Conservation (phyloP, 1,140 invertebrate genomes). For the Rhyzopertha dominica region DNA sequence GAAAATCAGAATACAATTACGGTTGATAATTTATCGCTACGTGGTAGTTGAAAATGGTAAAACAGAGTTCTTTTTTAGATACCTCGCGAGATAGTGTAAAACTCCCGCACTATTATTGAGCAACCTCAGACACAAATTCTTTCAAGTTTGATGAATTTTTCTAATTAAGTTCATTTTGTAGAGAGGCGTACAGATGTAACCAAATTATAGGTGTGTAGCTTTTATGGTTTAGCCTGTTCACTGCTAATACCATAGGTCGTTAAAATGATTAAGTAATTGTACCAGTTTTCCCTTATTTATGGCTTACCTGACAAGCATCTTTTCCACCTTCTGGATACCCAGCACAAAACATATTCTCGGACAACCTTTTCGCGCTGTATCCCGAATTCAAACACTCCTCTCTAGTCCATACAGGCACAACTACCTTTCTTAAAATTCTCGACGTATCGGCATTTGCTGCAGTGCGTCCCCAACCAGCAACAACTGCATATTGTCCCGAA, state of each 20-base stretch:
- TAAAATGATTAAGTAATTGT: constrained; percentile 1
- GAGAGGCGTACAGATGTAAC: not conserved
- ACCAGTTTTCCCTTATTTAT: constrained; percentile 5
- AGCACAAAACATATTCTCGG: constrained; percentile 74
- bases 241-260: not conserved
- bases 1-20: too few relatives aligned
- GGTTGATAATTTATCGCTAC: too few relatives aligned
- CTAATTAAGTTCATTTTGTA: constrained; percentile 12
- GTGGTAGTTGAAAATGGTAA: too few relatives aligned
- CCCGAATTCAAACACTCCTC: constrained; percentile 53
- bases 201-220: constrained; percentile 4
- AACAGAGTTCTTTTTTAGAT: too few relatives aligned
- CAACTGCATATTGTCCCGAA: constrained; percentile 59
- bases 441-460: constrained; percentile 59
- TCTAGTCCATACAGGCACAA: constrained; percentile 54
- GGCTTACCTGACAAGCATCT: constrained; percentile 69
- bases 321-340: constrained; percentile 62
- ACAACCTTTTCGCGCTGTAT: constrained; percentile 54
- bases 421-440: constrained; percentile 54
- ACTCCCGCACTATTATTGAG: too few relatives aligned
- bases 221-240: not conserved
- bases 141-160: not conserved
- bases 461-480: constrained; percentile 72
- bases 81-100: too few relatives aligned
- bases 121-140: too few relatives aligned